phyloP scores from a whole-genome alignment of 2,113 vertebrate genomes.

The Gymnobelideus leadbeateri region DNA sequence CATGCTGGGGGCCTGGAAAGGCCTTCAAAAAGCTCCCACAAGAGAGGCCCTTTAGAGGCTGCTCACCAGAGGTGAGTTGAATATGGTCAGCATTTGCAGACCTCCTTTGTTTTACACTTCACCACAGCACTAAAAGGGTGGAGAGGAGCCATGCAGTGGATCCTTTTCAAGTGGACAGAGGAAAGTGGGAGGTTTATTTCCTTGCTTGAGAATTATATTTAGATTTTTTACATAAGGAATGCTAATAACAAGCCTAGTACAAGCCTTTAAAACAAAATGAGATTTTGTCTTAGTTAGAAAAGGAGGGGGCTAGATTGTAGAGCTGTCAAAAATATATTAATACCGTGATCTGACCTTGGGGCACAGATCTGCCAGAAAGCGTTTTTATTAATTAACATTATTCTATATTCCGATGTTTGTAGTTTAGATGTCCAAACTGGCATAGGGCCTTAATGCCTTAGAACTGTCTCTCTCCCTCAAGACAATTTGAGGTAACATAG shows the following conservation, averaged over 20 bases:
- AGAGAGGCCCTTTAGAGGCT: not conserved
- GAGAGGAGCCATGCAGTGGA: not conserved
- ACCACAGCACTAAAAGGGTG: not conserved
- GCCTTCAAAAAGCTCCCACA: not conserved
- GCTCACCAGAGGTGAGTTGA: not conserved
- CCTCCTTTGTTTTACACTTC: not conserved
- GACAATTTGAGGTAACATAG: not conserved
- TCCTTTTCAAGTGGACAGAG: not conserved
- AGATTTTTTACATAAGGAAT: slow-evolving; percentile 8
- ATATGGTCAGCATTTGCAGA: not conserved
- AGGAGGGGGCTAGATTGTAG: not conserved
- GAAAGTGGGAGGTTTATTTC: not conserved
- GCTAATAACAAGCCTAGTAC: not conserved
- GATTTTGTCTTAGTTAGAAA: not conserved
- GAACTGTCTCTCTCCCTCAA: not conserved
- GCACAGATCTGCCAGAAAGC: not conserved
- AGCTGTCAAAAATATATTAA: not conserved
- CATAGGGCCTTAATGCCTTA: not conserved
- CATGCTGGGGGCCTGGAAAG: not conserved
- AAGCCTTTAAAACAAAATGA: slow-evolving; percentile 23
- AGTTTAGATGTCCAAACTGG: not conserved
- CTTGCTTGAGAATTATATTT: not conserved
- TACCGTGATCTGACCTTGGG: not conserved
- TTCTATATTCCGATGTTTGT: not conserved
- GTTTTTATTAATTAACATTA: not conserved